Evolutionary conservation across 2,113 vertebrate species (phyloP).

Genomic region (Myocastor coypus): DNA sequence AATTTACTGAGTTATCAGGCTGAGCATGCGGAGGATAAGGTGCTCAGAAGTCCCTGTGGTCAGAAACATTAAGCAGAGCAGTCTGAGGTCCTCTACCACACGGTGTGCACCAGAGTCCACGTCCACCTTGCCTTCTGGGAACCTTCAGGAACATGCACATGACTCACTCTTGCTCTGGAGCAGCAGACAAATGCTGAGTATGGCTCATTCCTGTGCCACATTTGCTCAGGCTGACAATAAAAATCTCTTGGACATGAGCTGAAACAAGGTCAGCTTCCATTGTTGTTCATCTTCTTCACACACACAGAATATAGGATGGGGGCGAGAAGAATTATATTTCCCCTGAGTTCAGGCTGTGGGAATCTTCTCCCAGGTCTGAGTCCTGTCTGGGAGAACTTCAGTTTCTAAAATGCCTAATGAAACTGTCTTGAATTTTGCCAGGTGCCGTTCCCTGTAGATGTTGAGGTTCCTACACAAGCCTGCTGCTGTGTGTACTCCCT

Average conservation of each 20-base stretch:
- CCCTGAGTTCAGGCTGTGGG: accelerated
- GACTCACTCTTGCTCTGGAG: too few species aligned
- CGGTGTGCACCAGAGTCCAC: accelerated
- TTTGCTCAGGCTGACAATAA: background rate
- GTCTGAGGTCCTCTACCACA: background rate
- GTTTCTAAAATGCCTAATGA: background rate
- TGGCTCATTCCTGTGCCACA: accelerated
- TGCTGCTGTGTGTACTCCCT: background rate
- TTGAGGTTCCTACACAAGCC: background rate
- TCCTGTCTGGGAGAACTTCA: background rate
- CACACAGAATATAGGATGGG: too few species aligned
- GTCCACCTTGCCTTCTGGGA: accelerated
- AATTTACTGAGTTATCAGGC: background rate
- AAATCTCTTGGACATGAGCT: background rate
- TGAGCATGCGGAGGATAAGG: background rate
- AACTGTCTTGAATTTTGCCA: background rate
- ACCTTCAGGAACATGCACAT: background rate
- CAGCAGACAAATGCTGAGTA: too few species aligned
- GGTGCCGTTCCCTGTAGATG: background rate
- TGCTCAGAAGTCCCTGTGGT: background rate
- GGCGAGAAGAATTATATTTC: too few species aligned
- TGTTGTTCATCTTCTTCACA: background rate
- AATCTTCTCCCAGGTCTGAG: background rate
- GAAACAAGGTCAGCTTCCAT: background rate
- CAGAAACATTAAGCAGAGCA: background rate